Base-by-base conservation (phyloP, 2,797 vertebrate genomes). In the Sciaenops ocellatus region DNA sequence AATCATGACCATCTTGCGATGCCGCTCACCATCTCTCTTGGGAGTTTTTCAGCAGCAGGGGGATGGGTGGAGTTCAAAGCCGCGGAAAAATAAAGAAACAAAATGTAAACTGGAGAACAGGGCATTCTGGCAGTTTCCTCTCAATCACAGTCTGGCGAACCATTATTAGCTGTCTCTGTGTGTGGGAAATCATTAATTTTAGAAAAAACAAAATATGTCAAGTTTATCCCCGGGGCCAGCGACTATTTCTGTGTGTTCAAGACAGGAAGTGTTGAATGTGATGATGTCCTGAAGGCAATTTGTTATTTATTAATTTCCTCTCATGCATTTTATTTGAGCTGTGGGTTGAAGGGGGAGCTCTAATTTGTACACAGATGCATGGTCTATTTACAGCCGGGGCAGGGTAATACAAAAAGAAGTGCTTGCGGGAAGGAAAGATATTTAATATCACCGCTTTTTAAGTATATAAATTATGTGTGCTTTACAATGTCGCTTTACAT, bases 181-280 rank as follows among this genome's bases (percentile, higher is more conserved):
- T 87, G 80, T 69, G 80, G 76, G 75, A 87, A 88, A 89, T 90
- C 82, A 90, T 92, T 89, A 20, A 87, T 89, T 92, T 90, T 84
- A 83, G 86, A 90, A 87, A 87, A 91, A 91, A 82, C 56, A 76
- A 93, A 92, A 94, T 89, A 89, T 90, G 90, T 91, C 86, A 93
- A 88, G 84, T 91, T 90, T 85, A 81, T 88, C 90, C 93, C 89
- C 51, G 74, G 70, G 88, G 89, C 83, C 66, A 87, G 76, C 55
- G 24, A 87, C 87, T 88, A 85, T 89, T 90, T 89, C 66, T 82
- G 78, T 89, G 80, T 79, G 69, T 85, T 86, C 62, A 82, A 88
- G 84, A 79, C 71, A 79, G 63, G 65, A 82, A 84, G 64, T 73
- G 54, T 69, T 87, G 82, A 84, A 80, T 84, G 55, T 26, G 41